A percentile compares a stretch with the other conserved stretches of the same genome.
Conservation (phyloP, 2,113 vertebrate genomes). For the Coryphaenoides rupestris region DNA sequence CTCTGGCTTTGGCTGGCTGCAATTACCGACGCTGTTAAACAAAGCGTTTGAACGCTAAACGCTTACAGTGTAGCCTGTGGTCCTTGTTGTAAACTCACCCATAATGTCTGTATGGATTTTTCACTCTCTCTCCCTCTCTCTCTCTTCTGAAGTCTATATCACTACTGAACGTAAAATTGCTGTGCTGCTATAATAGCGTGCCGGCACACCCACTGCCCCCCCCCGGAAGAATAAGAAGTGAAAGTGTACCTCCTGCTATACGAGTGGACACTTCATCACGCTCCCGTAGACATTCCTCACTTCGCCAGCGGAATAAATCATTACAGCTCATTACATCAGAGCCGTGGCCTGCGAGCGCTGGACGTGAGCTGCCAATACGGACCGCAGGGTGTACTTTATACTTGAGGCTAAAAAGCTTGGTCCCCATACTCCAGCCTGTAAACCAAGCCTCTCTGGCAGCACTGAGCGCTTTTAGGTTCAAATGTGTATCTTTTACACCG, state of each 20-base stretch:
- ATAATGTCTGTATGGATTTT: not conserved
- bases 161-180: too few species aligned
- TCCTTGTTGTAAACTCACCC: not conserved
- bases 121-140: not conserved
- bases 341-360: constrained; percentile 32
- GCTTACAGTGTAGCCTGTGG: too few species aligned
- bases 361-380: constrained; percentile 38
- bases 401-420: constrained; percentile 38
- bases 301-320: constrained; percentile 40
- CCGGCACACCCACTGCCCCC: too few species aligned
- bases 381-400: constrained; percentile 42
- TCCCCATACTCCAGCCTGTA: constrained; percentile 38
- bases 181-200: too few species aligned
- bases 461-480: too few species aligned
- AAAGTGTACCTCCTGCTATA: constrained; percentile 6
- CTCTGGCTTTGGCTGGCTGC: too few species aligned
- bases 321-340: constrained; percentile 42
- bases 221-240: not conserved
- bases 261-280: constrained; percentile 33
- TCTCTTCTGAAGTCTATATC: too few species aligned
- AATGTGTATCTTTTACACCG: too few species aligned
- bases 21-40: too few species aligned
- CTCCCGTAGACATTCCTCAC: constrained; percentile 34
- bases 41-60: too few species aligned
- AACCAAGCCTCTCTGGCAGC: too few species aligned